Conservation (phyloP, 2,113 vertebrate genomes). For the Gymnocephalus cernua region DNA sequence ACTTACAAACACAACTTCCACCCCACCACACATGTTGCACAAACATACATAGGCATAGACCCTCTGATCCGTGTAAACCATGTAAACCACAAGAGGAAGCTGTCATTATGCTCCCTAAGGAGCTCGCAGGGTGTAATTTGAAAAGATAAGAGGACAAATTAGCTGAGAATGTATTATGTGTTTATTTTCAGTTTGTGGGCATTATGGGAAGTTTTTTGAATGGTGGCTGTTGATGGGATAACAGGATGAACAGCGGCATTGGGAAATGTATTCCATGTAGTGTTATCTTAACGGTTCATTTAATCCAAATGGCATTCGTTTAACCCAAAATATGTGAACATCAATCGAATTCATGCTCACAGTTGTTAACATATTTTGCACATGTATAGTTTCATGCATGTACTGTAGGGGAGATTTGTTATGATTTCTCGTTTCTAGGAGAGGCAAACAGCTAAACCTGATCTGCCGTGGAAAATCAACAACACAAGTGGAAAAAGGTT, state of each 20-base stretch:
- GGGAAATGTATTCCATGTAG: conserved; percentile 17
- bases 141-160: conserved; percentile 73
- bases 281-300: conserved; percentile 46
- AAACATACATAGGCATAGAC: conserved; percentile 25
- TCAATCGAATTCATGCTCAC: background rate
- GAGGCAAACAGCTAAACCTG: conserved; percentile 53
- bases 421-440: conserved; percentile 46
- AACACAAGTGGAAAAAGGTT: conserved; percentile 42
- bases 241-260: conserved; percentile 8
- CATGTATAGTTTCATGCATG: conserved; percentile 10
- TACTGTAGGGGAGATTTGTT: conserved; percentile 45
- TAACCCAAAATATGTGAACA: conserved; percentile 37
- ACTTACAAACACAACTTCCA: conserved; percentile 17
- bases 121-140: conserved; percentile 61
- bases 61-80: conserved; percentile 47
- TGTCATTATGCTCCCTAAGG: conserved; percentile 54
- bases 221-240: background rate
- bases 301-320: conserved; percentile 47
- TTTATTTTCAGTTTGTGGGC: conserved; percentile 51
- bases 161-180: conserved; percentile 58
- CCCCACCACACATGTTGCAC: conserved; percentile 11
- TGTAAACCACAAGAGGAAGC: conserved; percentile 57
- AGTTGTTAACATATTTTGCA: conserved; percentile 39
- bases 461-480: conserved; percentile 62
- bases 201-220: conserved; percentile 49